Conservation (phyloP, 2,888 invertebrate species). For the Drosophila basisetae region DNA sequence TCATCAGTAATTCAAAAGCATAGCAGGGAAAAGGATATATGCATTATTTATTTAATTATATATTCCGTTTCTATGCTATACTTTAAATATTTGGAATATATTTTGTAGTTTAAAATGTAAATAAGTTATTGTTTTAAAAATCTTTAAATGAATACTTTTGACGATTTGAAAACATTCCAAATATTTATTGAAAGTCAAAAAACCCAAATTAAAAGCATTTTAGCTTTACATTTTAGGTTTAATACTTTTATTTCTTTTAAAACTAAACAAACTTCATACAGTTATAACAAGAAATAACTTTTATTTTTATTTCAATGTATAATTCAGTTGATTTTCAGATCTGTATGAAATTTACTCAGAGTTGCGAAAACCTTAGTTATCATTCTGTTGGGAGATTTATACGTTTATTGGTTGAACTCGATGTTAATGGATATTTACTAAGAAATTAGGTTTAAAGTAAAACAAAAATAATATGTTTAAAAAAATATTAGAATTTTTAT, state of each 20-base stretch:
- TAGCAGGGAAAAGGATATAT: slow-evolving; percentile 18
- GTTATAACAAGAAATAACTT: neutral
- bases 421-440: neutral
- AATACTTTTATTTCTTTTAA: slow-evolving; percentile 5
- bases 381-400: slow-evolving; percentile 1
- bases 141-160: neutral
- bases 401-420: neutral
- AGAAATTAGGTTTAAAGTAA: neutral
- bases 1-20: slow-evolving; percentile 16
- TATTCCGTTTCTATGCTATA: slow-evolving; percentile 7
- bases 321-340: neutral
- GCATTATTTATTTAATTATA: no score
- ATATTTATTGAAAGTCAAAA: slow-evolving; percentile 31
- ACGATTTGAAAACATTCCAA: slow-evolving; percentile 35
- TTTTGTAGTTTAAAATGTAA: neutral
- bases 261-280: slow-evolving; percentile 25
- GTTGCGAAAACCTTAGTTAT: slow-evolving; percentile 30
- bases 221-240: neutral
- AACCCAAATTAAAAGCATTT: slow-evolving; percentile 1
- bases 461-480: neutral
- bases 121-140: neutral
- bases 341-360: slow-evolving; percentile 39
- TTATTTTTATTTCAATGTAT: neutral
- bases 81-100: slow-evolving; percentile 38
- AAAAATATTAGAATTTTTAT: neutral